A percentile compares a stretch with the other conserved stretches of the same genome.
These are phyloP conservation scores for Clusia tigrina DNA, from an alignment of 2,888 invertebrate genomes.

Conservation along the genomic window DNA sequence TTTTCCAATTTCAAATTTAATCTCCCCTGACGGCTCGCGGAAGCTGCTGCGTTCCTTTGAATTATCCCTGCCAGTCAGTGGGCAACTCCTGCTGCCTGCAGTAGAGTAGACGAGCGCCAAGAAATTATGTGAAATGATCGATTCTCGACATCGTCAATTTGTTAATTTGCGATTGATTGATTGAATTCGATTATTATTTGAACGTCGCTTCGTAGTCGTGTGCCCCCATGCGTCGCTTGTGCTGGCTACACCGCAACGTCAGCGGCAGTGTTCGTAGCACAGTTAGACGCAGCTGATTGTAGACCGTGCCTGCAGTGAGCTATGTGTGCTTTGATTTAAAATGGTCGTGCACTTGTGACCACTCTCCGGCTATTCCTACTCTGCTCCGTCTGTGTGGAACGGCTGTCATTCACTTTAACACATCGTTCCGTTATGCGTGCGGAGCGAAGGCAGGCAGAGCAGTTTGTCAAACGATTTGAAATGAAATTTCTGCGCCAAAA, in stretches of 20 bases:
- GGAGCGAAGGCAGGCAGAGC: constrained; percentile 27
- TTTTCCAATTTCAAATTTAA: neutral
- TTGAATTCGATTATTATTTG: constrained; percentile 45
- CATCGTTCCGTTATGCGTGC: neutral
- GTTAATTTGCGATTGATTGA: constrained; percentile 44
- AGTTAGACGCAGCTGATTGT: too few relatives aligned
- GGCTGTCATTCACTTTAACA: neutral
- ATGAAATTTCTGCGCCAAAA: constrained; percentile 48
- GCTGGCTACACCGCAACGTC: neutral
- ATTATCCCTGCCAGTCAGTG: neutral
- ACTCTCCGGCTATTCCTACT: too few relatives aligned
- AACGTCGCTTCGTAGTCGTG: constrained; percentile 8
- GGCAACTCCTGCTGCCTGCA: constrained; percentile 22
- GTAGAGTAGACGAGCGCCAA: too few relatives aligned
- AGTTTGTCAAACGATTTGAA: constrained; percentile 58
- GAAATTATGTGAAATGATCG: constrained; percentile 42
- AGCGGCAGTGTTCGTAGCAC: neutral
- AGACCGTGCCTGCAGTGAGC: too few relatives aligned
- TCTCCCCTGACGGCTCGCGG: neutral
- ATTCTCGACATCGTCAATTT: constrained; percentile 40
- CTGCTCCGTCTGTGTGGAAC: too few relatives aligned
- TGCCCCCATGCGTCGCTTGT: neutral
- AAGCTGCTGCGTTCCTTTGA: neutral
- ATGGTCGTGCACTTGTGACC: too few relatives aligned
- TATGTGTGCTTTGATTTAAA: too few relatives aligned